Evolutionary conservation across 2,888 invertebrate species (phyloP).

Genomic region (Conistra vaccinii): DNA sequence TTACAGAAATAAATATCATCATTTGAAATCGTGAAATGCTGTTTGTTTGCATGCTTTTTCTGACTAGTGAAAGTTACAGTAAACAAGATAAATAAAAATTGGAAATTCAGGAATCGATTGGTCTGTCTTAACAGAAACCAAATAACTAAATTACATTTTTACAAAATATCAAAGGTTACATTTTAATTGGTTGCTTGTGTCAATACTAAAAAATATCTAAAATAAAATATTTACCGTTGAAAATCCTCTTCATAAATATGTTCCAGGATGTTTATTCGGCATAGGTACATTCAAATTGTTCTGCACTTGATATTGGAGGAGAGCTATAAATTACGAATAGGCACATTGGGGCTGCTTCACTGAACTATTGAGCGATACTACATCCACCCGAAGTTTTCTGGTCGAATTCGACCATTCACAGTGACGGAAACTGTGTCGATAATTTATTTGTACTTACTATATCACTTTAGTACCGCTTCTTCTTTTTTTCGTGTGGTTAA

Average conservation of each 20-base stretch:
- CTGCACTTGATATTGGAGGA: conserved; percentile 16
- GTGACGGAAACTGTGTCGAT: background rate
- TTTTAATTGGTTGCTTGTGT: background rate
- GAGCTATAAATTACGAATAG: conserved; percentile 35
- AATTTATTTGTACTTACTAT: conserved; percentile 9
- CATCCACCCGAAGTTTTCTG: conserved; percentile 40
- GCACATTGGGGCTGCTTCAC: conserved; percentile 13
- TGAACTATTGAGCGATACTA: conserved; percentile 44
- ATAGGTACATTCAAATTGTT: background rate
- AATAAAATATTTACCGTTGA: background rate
- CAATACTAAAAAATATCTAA: background rate
- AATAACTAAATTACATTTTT: background rate
- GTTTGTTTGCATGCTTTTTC: background rate
- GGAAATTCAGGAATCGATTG: no score
- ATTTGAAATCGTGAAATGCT: background rate
- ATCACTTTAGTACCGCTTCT: background rate
- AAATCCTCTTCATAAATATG: background rate
- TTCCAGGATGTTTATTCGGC: background rate
- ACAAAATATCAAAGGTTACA: background rate
- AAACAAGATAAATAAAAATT: background rate
- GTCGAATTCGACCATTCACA: background rate
- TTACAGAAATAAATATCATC: background rate
- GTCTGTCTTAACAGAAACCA: background rate
- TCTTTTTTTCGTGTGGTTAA: no score
- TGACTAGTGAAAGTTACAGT: background rate